These are phyloP conservation scores for Coilia nasus DNA, from an alignment of 2,797 vertebrate genomes.

Conservation along the genomic window DNA sequence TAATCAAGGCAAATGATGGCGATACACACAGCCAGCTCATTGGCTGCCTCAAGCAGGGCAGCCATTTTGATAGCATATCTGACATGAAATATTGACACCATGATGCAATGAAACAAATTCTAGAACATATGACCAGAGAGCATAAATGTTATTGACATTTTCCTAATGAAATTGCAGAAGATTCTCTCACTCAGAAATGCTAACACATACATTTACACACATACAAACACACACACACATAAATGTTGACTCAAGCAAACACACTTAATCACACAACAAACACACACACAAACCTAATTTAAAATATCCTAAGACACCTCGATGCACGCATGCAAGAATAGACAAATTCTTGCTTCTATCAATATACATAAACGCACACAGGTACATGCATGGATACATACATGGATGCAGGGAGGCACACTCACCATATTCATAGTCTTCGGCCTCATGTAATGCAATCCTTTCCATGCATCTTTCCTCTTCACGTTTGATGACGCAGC, in stretches of 20 bases:
- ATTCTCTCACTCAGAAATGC: not conserved
- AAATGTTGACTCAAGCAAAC: no score
- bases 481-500: slow-evolving; percentile 88
- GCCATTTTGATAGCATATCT: not conserved
- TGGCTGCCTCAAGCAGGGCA: not conserved
- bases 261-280: not conserved
- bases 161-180: not conserved
- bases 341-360: not conserved
- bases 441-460: slow-evolving; percentile 68
- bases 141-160: slow-evolving; percentile 1
- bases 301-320: no score
- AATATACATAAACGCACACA: slow-evolving; percentile 1
- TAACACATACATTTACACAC: not conserved
- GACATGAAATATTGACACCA: not conserved
- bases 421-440: slow-evolving; percentile 68
- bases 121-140: not conserved
- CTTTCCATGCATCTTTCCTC: slow-evolving; percentile 88
- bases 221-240: not conserved
- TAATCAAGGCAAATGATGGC: not conserved
- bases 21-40: not conserved
- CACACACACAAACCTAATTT: not conserved
- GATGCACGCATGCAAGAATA: no score
- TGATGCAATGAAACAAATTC: slow-evolving; percentile 8
- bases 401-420: not conserved
- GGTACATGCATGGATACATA: not conserved